These are phyloP conservation scores for Litocranius walleri DNA, from an alignment of 2,113 vertebrate genomes.

Conservation along the genomic window DNA sequence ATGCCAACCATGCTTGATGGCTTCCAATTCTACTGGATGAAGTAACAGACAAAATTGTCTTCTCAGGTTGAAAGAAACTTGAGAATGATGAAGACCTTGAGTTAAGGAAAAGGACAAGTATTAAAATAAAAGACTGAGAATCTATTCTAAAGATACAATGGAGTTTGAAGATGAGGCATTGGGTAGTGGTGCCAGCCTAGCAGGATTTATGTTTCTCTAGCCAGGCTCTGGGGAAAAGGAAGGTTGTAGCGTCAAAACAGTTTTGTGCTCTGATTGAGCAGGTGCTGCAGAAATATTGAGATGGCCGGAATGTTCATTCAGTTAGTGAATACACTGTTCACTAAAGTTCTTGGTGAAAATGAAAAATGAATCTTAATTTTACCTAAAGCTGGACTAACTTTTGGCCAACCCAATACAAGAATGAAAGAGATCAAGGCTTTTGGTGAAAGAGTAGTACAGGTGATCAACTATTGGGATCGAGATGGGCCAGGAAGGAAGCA, in stretches of 20 bases:
- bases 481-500: background rate
- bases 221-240: background rate
- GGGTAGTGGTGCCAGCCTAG: too few species aligned
- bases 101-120: background rate
- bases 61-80: background rate
- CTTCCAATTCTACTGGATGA: background rate
- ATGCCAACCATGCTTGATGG: background rate
- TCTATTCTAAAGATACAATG: background rate
- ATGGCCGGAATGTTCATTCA: background rate
- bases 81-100: background rate
- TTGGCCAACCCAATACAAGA: background rate
- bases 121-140: background rate
- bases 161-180: background rate
- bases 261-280: background rate
- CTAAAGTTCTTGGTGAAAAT: background rate
- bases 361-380: background rate
- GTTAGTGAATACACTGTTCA: background rate
- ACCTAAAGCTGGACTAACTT: background rate
- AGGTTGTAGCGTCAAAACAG: background rate
- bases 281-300: background rate
- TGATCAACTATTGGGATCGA: background rate
- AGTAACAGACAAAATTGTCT: background rate
- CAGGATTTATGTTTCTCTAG: background rate
- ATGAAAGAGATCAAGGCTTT: background rate
- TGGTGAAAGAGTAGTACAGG: background rate